phyloP scores from a whole-genome alignment of 2,113 vertebrate genomes.

The Sprattus sprattus region DNA sequence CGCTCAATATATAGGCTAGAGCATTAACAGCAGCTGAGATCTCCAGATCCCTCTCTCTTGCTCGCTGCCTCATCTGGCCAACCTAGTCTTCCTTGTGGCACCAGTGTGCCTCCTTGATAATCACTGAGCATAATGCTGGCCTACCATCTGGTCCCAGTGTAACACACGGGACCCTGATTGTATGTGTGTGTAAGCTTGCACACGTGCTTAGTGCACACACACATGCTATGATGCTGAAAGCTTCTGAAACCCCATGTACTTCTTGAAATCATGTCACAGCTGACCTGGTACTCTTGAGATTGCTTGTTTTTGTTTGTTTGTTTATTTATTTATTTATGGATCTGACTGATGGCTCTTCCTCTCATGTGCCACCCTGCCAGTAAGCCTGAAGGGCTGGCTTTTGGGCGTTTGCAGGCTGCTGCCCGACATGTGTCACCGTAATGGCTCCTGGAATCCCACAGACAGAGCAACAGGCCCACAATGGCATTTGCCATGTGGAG shows the following conservation, averaged over 20 bases:
- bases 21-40: constrained; percentile 36
- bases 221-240: neutral
- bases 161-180: constrained; percentile 25
- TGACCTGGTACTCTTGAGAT: constrained; percentile 8
- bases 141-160: constrained; percentile 34
- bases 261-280: constrained; percentile 40
- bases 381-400: neutral
- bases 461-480: neutral
- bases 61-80: neutral
- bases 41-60: neutral
- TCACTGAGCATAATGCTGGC: constrained; percentile 27
- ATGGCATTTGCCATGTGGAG: neutral
- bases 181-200: constrained; percentile 11
- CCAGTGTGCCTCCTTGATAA: constrained; percentile 32
- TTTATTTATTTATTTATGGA: neutral
- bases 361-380: neutral
- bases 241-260: constrained; percentile 31
- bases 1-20: constrained; percentile 60
- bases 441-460: neutral
- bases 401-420: neutral
- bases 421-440: neutral
- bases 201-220: constrained; percentile 20
- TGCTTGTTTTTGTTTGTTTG: neutral
- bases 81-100: constrained; percentile 11
- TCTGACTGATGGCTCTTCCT: neutral